phyloP scores from a whole-genome alignment of 1,140 invertebrate genomes.

The Pinna nobilis region DNA sequence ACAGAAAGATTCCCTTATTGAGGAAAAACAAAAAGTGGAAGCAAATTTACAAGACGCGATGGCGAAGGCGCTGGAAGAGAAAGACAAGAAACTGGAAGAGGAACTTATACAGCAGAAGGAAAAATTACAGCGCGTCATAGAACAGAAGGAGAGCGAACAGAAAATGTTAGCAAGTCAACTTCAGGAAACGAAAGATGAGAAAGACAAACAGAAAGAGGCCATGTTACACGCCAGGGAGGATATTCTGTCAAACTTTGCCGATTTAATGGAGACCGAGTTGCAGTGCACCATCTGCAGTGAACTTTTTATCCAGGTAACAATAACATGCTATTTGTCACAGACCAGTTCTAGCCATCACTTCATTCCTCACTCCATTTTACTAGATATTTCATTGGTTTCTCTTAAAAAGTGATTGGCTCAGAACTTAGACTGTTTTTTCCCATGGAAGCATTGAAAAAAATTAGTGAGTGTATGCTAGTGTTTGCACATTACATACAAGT shows the following conservation, averaged over 20 bases:
- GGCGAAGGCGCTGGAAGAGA: slow-evolving; percentile 64
- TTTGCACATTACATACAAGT: too few species aligned
- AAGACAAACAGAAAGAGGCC: slow-evolving; percentile 61
- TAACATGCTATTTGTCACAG: slow-evolving; percentile 59
- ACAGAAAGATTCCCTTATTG: slow-evolving; percentile 44
- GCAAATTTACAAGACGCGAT: slow-evolving; percentile 62
- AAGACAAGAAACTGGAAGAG: slow-evolving; percentile 63
- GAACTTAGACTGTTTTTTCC: too few species aligned
- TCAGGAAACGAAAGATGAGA: slow-evolving; percentile 63
- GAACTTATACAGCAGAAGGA: slow-evolving; percentile 58
- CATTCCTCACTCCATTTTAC: background rate
- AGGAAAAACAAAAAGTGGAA: slow-evolving; percentile 59
- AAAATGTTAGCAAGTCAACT: slow-evolving; percentile 68
- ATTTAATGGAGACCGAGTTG: slow-evolving; percentile 84
- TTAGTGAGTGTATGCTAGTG: too few species aligned
- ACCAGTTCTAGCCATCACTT: slow-evolving; percentile 76
- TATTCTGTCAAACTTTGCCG: slow-evolving; percentile 77
- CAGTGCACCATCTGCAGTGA: slow-evolving; percentile 88
- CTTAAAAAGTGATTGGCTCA: background rate
- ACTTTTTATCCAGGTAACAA: slow-evolving; percentile 79
- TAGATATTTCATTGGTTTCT: background rate
- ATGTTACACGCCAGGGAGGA: slow-evolving; percentile 73
- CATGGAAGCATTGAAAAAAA: too few species aligned
- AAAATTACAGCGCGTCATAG: slow-evolving; percentile 63
- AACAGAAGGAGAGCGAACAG: slow-evolving; percentile 68